phyloP scores from a whole-genome alignment of 2,888 invertebrate species.

The Lasioglossum villosulum region DNA sequence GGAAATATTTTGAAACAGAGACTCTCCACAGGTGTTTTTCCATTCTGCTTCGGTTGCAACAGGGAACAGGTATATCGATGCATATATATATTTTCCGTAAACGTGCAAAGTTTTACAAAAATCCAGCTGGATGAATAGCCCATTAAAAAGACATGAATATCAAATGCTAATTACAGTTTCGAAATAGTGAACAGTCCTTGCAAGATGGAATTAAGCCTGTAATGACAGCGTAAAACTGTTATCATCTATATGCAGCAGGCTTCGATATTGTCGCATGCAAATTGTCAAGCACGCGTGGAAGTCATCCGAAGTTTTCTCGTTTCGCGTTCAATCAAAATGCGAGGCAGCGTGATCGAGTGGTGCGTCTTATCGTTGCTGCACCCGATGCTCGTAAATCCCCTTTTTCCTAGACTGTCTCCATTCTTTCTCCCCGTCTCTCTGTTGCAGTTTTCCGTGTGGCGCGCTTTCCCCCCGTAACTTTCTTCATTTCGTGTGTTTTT shows the following conservation, averaged over 20 bases:
- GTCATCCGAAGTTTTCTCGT: conserved; percentile 53
- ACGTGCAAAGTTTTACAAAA: not conserved
- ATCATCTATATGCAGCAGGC: conserved; percentile 34
- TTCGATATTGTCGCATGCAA: conserved; percentile 42
- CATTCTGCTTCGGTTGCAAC: not conserved
- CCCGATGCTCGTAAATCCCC: conserved; percentile 62
- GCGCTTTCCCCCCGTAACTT: not conserved
- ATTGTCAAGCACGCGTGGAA: conserved; percentile 40
- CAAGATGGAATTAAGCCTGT: conserved; percentile 11
- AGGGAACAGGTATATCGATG: not conserved
- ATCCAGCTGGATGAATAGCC: too few species aligned
- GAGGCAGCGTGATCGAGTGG: conserved; percentile 76
- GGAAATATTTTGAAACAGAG: not conserved
- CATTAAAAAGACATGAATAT: not conserved
- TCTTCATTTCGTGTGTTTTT: not conserved
- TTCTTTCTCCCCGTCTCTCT: not conserved
- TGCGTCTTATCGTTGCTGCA: conserved; percentile 64
- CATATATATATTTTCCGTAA: not conserved
- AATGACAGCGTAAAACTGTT: conserved; percentile 22
- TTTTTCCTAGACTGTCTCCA: conserved; percentile 31
- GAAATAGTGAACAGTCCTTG: too few species aligned
- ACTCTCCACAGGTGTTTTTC: not conserved
- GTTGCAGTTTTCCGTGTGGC: not conserved
- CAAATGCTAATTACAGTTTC: not conserved
- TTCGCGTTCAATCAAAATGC: conserved; percentile 74